A percentile compares a stretch with the other conserved stretches of the same genome.
Evolutionary conservation across 1,140 invertebrate species (phyloP).

Genomic region (Ericerus pela): DNA sequence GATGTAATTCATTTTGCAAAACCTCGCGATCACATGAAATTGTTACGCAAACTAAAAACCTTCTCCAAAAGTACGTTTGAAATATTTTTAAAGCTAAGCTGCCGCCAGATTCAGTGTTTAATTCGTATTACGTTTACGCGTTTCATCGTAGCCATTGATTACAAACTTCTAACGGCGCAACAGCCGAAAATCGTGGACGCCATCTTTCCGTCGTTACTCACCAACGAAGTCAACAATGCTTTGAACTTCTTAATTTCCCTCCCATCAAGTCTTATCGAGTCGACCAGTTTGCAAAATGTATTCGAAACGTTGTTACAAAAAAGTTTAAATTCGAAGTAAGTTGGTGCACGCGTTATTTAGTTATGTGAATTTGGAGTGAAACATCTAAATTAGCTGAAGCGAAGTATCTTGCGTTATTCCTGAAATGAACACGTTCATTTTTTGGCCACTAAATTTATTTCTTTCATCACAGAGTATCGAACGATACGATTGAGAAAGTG

Average conservation of each 20-base stretch:
- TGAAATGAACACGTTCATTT: no score
- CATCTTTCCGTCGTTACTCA: background rate
- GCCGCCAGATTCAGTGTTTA: background rate
- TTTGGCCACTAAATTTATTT: no score
- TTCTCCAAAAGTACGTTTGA: constrained; percentile 16
- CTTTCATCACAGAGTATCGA: no score
- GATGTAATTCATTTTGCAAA: constrained; percentile 14
- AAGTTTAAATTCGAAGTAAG: no score
- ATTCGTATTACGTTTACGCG: background rate
- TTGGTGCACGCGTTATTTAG: no score
- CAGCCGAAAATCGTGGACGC: background rate
- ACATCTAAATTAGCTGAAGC: no score
- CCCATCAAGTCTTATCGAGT: no score
- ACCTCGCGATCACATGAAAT: constrained; percentile 23
- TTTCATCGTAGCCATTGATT: background rate
- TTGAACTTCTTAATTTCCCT: background rate
- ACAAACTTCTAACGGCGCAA: background rate
- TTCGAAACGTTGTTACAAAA: no score
- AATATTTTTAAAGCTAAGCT: background rate
- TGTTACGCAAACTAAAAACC: constrained; percentile 23
- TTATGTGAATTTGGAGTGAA: no score
- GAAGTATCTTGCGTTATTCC: no score
- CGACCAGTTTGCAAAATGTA: no score
- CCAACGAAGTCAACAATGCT: background rate
- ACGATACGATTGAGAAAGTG: background rate